Conservation (phyloP, 92 coral and sea anemone species). For the Epizoanthus ramosus region DNA sequence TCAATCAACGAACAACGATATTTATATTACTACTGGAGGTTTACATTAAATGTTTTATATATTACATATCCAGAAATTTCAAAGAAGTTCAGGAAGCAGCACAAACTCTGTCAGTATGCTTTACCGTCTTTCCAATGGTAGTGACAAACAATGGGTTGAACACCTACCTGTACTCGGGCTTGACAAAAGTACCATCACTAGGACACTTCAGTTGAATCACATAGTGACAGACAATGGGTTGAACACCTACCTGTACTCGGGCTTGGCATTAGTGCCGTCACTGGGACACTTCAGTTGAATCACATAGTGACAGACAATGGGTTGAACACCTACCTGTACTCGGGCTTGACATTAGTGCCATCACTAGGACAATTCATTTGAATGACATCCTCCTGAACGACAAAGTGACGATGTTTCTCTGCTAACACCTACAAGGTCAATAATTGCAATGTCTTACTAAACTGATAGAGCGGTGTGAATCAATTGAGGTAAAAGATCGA, state of each 20-base stretch:
- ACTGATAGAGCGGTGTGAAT: not conserved
- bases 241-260: constrained; percentile 81
- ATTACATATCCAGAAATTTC: too few relatives aligned
- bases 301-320: constrained; percentile 33
- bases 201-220: constrained; percentile 74
- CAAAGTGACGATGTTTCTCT: constrained; percentile 79
- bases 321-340: constrained; percentile 70
- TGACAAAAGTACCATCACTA: constrained; percentile 73
- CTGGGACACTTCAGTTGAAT: constrained; percentile 68
- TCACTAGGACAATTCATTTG: constrained; percentile 70
- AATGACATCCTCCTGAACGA: constrained; percentile 80
- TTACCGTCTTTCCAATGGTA: too few relatives aligned
- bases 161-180: constrained; percentile 87
- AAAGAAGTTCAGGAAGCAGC: too few relatives aligned
- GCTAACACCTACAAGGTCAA: constrained; percentile 65
- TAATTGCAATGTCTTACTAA: too few relatives aligned
- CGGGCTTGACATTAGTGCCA: constrained; percentile 84
- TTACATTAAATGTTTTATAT: too few relatives aligned
- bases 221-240: not conserved
- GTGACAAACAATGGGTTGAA: not conserved
- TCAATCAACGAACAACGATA: not conserved
- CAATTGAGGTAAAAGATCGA: too few relatives aligned
- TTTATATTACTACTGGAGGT: too few relatives aligned
- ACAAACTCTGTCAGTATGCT: too few relatives aligned
- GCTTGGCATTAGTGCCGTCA: constrained; percentile 78